Evolutionary conservation across 2,113 vertebrate species (phyloP), one percentile per base, ranked within the genome.

Genomic region (Carlito syrichta): DNA sequence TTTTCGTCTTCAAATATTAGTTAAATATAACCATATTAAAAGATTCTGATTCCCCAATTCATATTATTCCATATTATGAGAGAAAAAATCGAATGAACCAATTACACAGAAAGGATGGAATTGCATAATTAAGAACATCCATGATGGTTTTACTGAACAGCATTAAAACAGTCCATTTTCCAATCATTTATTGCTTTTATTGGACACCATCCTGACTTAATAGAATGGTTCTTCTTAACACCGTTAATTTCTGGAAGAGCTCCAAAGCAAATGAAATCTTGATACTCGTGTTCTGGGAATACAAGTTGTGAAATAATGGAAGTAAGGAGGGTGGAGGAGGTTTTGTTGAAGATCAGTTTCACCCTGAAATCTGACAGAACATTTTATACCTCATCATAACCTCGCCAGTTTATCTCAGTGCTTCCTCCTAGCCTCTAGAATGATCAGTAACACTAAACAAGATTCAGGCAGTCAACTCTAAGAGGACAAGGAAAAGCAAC

Each of bases 111-210:
- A 95, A 96, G 60, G 92, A 85, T 96, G 48, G 35, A 98, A 96
- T 96, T 97, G 83, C 81, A 95, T 97, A 97, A 97, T 97, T 97
- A 97, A 97, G 89, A 97, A 93, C 95, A 97, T 93, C 95, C 91
- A 86, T 5, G 45, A 95, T 63, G 73, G 86, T 93, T 97, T 97
- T 96, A 96, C 94, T 71, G 93, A 96, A 84, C 62, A 86, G 74
- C 83, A 92, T 89, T 98, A 96, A 96, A 97, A 93, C 1, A 71
- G 91, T 83, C 93, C 94, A 95, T 97, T 97, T 96, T 97, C 97
- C 79, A 94, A 91, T 97, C 94, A 97, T 93, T 97, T 93, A 93
- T 85, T 98, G 96, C 94, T 98, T 97, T 97, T 96, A 96, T 96
- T 98, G 96, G 97, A 96, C 93, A 97, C 83, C 79, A 95, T 96